These are phyloP conservation scores for Macroramphosus scolopax DNA, from an alignment of 2,797 vertebrate genomes.

Conservation along the genomic window DNA sequence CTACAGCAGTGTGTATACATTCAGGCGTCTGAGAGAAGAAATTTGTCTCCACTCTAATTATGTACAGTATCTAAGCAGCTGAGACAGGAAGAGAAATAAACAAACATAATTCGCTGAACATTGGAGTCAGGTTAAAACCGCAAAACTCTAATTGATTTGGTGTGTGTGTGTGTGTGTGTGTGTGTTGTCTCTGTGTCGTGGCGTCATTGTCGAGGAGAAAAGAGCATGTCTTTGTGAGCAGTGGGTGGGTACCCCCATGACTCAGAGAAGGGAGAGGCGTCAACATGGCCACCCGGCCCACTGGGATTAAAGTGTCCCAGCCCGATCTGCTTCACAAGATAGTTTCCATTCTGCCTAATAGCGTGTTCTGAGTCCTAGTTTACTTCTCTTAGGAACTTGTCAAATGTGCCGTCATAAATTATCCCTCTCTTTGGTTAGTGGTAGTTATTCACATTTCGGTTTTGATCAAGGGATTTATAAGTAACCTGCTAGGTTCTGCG, in stretches of 20 bases:
- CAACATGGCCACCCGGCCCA: slow-evolving; percentile 57
- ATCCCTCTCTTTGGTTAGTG: slow-evolving; percentile 17
- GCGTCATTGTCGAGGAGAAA: slow-evolving; percentile 72
- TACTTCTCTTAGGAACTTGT: slow-evolving; percentile 23
- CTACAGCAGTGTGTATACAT: slow-evolving; percentile 19
- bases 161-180: slow-evolving; percentile 47
- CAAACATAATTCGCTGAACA: slow-evolving; percentile 75
- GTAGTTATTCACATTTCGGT: slow-evolving; percentile 17
- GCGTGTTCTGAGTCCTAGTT: slow-evolving; percentile 36
- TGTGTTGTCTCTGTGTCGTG: slow-evolving; percentile 63
- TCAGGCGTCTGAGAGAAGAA: slow-evolving; percentile 18
- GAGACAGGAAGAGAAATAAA: slow-evolving; percentile 74
- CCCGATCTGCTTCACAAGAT: slow-evolving; percentile 45
- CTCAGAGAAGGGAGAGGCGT: slow-evolving; percentile 72
- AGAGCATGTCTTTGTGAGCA: slow-evolving; percentile 71
- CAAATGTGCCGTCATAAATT: too few relatives aligned
- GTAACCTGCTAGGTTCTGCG: slow-evolving; percentile 44
- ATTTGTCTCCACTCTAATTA: slow-evolving; percentile 60
- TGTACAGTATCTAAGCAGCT: slow-evolving; percentile 72
- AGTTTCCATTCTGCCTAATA: slow-evolving; percentile 56
- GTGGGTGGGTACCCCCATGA: slow-evolving; percentile 74
- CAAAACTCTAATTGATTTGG: slow-evolving; percentile 80
- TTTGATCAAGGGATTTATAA: slow-evolving; percentile 24
- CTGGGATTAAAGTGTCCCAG: slow-evolving; percentile 57
- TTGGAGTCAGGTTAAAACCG: slow-evolving; percentile 69